These are phyloP conservation scores for Oopsacas minuta DNA, from an alignment of 37 sponge, comb jelly and placozoan species.

Conservation along the genomic window DNA sequence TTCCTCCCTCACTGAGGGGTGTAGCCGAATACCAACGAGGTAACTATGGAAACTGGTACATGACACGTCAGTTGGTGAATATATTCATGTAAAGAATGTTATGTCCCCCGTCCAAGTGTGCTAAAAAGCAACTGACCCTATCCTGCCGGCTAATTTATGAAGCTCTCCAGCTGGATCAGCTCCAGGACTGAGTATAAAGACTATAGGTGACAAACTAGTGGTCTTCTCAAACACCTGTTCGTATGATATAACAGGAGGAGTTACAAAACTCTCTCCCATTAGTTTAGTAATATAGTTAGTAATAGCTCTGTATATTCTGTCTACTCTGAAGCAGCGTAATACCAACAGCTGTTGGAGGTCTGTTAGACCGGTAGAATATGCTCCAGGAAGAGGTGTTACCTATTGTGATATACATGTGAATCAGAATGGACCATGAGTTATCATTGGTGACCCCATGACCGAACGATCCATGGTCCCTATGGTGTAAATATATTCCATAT, in stretches of 20 bases:
- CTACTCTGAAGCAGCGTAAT: constrained; percentile 92
- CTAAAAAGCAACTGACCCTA: too few relatives aligned
- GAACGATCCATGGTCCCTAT: too few relatives aligned
- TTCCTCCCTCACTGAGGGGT: too few relatives aligned
- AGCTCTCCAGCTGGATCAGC: constrained; percentile 97
- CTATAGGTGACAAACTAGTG: constrained; percentile 81
- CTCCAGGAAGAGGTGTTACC: constrained; percentile 52
- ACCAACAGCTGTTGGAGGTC: constrained; percentile 77
- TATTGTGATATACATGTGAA: neutral
- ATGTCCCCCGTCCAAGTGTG: too few relatives aligned
- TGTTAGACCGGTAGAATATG: constrained; percentile 46
- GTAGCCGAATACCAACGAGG: too few relatives aligned
- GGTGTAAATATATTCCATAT: too few relatives aligned
- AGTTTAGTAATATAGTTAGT: constrained; percentile 78
- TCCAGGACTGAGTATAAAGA: constrained; percentile 97
- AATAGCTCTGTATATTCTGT: constrained; percentile 88
- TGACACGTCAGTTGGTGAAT: too few relatives aligned
- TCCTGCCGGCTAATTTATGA: constrained; percentile 74
- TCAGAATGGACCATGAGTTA: neutral
- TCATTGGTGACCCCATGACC: neutral
- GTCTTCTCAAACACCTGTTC: constrained; percentile 88
- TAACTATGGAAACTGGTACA: too few relatives aligned
- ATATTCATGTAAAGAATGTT: too few relatives aligned
- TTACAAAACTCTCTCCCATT: constrained; percentile 97
- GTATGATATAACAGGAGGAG: constrained; percentile 90